A percentile compares a stretch with the other conserved stretches of the same genome.
phyloP scores from a whole-genome alignment of 2,888 invertebrate species.

The Hetaerina titia region DNA sequence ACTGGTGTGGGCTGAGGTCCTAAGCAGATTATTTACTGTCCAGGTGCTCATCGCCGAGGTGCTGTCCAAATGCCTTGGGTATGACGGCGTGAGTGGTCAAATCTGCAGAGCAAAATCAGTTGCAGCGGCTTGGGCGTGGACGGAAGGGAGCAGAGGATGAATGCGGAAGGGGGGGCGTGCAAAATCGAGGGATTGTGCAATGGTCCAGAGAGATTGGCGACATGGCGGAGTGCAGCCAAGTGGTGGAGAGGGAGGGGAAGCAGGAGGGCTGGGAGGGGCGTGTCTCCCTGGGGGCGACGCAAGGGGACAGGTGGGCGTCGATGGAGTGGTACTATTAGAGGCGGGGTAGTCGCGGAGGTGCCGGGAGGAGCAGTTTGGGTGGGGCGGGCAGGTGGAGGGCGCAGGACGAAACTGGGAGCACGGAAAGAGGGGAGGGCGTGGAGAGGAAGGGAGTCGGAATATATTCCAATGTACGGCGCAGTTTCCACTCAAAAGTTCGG shows the following conservation, averaged over 20 bases:
- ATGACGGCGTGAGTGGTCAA: too few relatives aligned
- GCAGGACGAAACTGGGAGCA: neutral
- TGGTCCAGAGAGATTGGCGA: neutral
- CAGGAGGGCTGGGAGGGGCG: neutral
- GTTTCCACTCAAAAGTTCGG: slow-evolving; percentile 45
- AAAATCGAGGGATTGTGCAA: too few relatives aligned
- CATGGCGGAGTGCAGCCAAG: neutral
- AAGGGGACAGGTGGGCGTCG: neutral
- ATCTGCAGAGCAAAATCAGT: too few relatives aligned
- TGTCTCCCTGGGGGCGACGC: too few relatives aligned
- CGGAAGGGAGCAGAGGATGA: too few relatives aligned
- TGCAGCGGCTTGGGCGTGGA: too few relatives aligned
- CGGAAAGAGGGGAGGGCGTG: neutral
- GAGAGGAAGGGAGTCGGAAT: neutral
- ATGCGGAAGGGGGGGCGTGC: too few relatives aligned
- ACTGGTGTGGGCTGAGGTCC: too few relatives aligned
- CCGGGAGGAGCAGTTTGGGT: neutral
- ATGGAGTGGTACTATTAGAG: neutral
- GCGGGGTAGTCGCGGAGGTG: slow-evolving; percentile 3
- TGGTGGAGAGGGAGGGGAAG: neutral
- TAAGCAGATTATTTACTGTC: too few relatives aligned
- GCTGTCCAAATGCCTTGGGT: too few relatives aligned
- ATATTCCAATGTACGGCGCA: slow-evolving; percentile 44
- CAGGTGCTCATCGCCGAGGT: too few relatives aligned
- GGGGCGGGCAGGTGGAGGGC: neutral